Conservation (phyloP, 1,140 invertebrate species). For the Scylla paramamosain region DNA sequence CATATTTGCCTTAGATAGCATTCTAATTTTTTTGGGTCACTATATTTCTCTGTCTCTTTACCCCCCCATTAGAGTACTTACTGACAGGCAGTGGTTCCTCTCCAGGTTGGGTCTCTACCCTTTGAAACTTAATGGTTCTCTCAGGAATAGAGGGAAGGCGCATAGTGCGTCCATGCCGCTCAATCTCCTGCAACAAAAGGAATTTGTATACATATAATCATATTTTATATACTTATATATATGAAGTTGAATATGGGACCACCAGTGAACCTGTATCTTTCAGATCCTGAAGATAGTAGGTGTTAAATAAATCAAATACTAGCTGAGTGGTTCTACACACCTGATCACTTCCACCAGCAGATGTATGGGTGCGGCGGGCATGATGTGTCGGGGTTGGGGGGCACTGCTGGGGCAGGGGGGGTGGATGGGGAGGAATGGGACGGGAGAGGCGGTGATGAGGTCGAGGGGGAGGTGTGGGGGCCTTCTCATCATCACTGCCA, state of each 20-base stretch:
- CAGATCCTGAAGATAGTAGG: too few relatives aligned
- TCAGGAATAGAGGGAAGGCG: constrained; percentile 91
- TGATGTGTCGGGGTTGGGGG: constrained; percentile 70
- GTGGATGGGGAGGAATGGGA: constrained; percentile 70
- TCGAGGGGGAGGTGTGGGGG: constrained; percentile 70
- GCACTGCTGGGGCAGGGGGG: constrained; percentile 68
- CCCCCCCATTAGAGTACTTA: neutral
- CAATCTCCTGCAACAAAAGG: neutral
- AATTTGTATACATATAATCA: neutral
- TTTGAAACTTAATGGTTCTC: constrained; percentile 83
- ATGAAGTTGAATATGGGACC: neutral
- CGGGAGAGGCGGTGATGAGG: constrained; percentile 66
- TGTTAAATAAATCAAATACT: constrained; percentile 41
- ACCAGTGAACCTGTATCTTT: neutral
- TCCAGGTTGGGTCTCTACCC: constrained; percentile 84
- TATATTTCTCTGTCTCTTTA: too few relatives aligned
- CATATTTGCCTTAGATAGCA: too few relatives aligned
- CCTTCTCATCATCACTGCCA: constrained; percentile 58
- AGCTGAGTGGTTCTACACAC: neutral
- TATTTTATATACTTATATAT: neutral
- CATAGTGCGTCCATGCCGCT: constrained; percentile 85
- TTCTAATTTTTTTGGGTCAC: too few relatives aligned
- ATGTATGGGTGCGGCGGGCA: constrained; percentile 42
- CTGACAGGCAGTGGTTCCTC: constrained; percentile 79
- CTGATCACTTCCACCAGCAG: constrained; percentile 46